These are phyloP conservation scores for Urocyon cinereoargenteus DNA, from an alignment of 2,797 vertebrate genomes.

Conservation along the genomic window DNA sequence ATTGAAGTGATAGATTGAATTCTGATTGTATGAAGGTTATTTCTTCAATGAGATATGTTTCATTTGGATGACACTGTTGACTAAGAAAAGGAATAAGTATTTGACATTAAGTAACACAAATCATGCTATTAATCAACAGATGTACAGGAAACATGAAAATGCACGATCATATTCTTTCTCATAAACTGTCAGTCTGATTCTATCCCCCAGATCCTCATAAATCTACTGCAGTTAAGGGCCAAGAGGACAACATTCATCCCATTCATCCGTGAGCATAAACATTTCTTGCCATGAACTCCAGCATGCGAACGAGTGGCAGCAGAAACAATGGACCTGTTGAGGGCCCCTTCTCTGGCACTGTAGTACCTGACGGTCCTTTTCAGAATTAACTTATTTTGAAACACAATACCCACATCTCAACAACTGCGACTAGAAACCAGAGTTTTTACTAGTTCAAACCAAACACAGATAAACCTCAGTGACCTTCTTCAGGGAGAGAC, in stretches of 20 bases:
- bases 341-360: not conserved
- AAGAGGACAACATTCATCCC: not conserved
- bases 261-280: not conserved
- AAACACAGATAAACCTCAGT: not conserved
- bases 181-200: slow-evolving; percentile 49
- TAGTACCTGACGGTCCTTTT: not conserved
- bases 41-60: slow-evolving; percentile 63
- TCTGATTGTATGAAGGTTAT: not conserved
- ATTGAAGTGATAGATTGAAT: slow-evolving; percentile 23
- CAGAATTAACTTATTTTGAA: not conserved
- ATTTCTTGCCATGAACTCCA: not conserved
- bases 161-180: slow-evolving; percentile 45
- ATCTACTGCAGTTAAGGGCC: not conserved
- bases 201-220: not conserved
- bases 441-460: not conserved
- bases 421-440: not conserved
- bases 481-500: accelerated
- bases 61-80: slow-evolving; percentile 56
- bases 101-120: slow-evolving; percentile 63
- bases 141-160: slow-evolving; percentile 24
- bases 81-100: slow-evolving; percentile 53
- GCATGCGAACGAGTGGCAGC: not conserved
- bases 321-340: not conserved
- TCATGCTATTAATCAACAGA: not conserved
- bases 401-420: too few relatives aligned